Percentiles rank a stretch among this genome's conserved stretches.
phyloP scores from a whole-genome alignment of 2,888 invertebrate genomes.

The Plebejus argus region DNA sequence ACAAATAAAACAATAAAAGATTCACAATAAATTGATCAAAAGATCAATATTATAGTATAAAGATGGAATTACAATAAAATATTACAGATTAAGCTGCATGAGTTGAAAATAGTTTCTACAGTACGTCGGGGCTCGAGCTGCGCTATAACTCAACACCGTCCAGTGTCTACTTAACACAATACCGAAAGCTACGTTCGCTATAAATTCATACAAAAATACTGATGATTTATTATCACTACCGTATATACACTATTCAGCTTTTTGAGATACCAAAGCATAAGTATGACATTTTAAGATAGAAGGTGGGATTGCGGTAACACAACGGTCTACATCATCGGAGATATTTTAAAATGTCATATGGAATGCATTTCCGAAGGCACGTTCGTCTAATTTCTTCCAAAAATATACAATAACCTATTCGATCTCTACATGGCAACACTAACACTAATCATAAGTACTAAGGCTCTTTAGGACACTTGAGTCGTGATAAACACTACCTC shows the following conservation, averaged over 20 bases:
- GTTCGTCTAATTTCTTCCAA: slow-evolving; percentile 34
- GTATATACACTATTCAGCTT: slow-evolving; percentile 23
- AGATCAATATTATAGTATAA: background rate
- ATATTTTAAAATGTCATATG: slow-evolving; percentile 32
- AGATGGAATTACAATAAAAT: background rate
- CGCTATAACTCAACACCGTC: background rate
- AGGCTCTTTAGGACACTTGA: slow-evolving; percentile 32
- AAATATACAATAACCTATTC: slow-evolving; percentile 40
- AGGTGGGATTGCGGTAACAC: slow-evolving; percentile 20
- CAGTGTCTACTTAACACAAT: background rate
- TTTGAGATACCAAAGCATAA: slow-evolving; percentile 20
- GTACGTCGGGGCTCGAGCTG: background rate
- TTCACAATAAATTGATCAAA: background rate
- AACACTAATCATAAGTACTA: slow-evolving; percentile 36
- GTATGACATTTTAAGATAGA: slow-evolving; percentile 26
- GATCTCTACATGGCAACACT: slow-evolving; percentile 35
- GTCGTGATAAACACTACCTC: slow-evolving; percentile 16
- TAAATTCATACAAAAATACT: slow-evolving; percentile 63
- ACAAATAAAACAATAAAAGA: slow-evolving; percentile 1
- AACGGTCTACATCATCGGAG: background rate
- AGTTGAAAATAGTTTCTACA: background rate
- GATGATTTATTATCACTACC: slow-evolving; percentile 42
- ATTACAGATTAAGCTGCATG: background rate
- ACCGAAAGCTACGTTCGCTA: slow-evolving; percentile 50
- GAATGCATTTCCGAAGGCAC: slow-evolving; percentile 37